Evolutionary conservation across 2,113 vertebrate species (phyloP), one percentile per base, ranked within the genome.

Genomic region (Pterocles gutturalis): DNA sequence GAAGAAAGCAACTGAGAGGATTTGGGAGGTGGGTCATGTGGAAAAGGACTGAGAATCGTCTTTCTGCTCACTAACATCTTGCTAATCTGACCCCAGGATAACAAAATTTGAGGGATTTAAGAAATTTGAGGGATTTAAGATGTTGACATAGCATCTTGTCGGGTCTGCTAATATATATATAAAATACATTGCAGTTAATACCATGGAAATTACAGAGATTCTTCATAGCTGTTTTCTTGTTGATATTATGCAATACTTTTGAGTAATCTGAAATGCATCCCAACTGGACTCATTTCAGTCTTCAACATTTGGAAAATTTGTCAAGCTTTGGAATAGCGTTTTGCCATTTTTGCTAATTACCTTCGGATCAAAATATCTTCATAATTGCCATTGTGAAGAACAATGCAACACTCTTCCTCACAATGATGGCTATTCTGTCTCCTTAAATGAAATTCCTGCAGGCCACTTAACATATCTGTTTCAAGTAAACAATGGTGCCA

Each of bases 401-500:
- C 53, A 94, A 83, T 87, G 61, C 31, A 82, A 61, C 53, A 85
- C 87, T 84, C 76, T 92, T 92, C 58, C 53, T 88, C 53, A 77
- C 34, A 51, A 12, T 19, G 33, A 64, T 64, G 33, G 46, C 46
- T 78, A 79, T 4, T 49, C 41, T 80, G 69, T 43, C 71, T 77
- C 54, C 72, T 91, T 77, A 90, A 85, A 31, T 15, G 75, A 72
- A 93, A 92, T 49, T 92, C 60, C 43, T 86, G n/a, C 51, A 75
- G 58, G 43, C n/a, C 76, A 60, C 60, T 83, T 80, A 90, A 24
- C 41, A 17, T 83, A 80, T 94, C 83, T 89, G 16, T 78, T 94
- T 89, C 75, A 90, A 96, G 67, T 88, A 94, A 97, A 96, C 75
- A 89, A 60, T 45, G 17, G 55, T 92, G 53, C 55, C 31, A 41